Base-by-base conservation (phyloP, 2,113 vertebrate species). In the Petrocephalus zakoni region DNA sequence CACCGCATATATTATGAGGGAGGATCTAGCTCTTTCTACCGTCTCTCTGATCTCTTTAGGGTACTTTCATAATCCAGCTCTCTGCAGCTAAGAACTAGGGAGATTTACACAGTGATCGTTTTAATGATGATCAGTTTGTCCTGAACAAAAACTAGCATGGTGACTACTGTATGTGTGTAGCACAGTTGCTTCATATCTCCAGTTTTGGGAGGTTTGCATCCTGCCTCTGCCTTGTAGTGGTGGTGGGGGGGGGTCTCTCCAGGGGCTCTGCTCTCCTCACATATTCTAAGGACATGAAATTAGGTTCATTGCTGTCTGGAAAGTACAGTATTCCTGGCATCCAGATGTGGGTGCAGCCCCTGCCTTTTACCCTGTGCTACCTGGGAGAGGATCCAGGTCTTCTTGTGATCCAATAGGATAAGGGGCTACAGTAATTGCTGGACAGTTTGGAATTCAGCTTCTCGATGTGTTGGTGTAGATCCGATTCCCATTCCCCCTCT, bases 1-100 rank as follows among this genome's bases (percentile, higher is more conserved):
- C 82, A 88, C 88, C 47, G 90, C 64, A 91, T 87, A 22, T n/a
- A 42, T 22, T 83, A 83, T 9, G 22, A 49, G 81, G 81, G 21
- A 49, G 81, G 46, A 47, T 83, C 37, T 47, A 25, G 19, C 15
- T 25, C 13, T 51, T 53, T 85, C 29, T 53, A 15, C 47, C 6
- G 11, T 51, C 51, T 13, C 75, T n/a, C 13, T 53, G 47, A 21
- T 51, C 82, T 85, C 82, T 51, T 46, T 25, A 51, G 82, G 49
- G 49, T 47, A 85, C 82, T 49, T n/a, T 22, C 22, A 49, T 52
- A 49, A 85, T 49, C 46, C 46, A 49, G 10, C 47, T 51, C 22
- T 52, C 19, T 25, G 46, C 47, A 49, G 17, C 21, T 78, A 42
- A 37, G 72, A 42, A 78, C 5, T 78, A 42, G 29, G 29, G 68